A percentile compares a stretch with the other conserved stretches of the same genome.
These are phyloP conservation scores for Microhierax caerulescens DNA, from an alignment of 2,797 vertebrate species.

Conservation along the genomic window DNA sequence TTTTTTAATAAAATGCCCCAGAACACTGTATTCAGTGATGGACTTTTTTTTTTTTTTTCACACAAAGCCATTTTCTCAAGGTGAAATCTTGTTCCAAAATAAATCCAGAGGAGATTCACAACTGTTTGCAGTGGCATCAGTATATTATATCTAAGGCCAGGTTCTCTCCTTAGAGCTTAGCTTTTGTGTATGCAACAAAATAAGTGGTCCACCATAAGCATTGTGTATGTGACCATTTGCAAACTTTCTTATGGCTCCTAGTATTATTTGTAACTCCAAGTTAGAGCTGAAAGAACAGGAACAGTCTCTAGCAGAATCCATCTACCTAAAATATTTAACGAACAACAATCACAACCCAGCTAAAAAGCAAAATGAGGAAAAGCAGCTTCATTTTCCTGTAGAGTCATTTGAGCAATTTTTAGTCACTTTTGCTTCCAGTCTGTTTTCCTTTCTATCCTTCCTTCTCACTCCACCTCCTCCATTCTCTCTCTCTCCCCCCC, in stretches of 20 bases:
- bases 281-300: not conserved
- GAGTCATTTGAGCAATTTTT: not conserved
- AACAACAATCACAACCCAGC: not conserved
- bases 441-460: not conserved
- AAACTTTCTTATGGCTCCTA: not conserved
- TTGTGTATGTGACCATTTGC: not conserved
- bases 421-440: not conserved
- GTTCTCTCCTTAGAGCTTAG: not conserved
- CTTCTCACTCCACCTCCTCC: not conserved
- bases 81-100: not conserved
- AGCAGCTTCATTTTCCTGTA: not conserved
- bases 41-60: not conserved
- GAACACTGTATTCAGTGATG: not conserved
- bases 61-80: not conserved
- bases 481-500: not conserved
- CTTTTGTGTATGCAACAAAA: not conserved
- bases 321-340: not conserved
- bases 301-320: not conserved
- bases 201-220: not conserved
- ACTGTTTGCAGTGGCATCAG: not conserved
- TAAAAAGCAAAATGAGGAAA: not conserved
- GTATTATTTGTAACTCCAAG: not conserved
- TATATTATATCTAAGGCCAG: not conserved
- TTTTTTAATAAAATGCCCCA: not conserved
- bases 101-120: not conserved